Base-by-base conservation (phyloP, 1,140 invertebrate species). In the Cephus cinctus region DNA sequence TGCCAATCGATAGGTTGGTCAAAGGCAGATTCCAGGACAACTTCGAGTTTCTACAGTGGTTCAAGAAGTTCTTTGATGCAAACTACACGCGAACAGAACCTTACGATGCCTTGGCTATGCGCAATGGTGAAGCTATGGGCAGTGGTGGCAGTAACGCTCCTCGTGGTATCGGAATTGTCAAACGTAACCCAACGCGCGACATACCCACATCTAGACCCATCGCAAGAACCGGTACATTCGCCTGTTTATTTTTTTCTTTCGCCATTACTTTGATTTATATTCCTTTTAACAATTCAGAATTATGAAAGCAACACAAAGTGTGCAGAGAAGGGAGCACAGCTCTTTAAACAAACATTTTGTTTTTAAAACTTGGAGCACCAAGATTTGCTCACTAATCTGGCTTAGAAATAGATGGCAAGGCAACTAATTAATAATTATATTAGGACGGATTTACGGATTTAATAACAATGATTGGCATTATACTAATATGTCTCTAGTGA, bases 31-130 rank as follows among this genome's bases (percentile, higher is more conserved):
- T 96, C 78, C 90, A 94, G 85, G 95, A 98, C 82, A 98, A 98
- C 81, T 98, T 98, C 83, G 96, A 98, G 76, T 98, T 98, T 81
- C 86, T 98, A 56, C 96, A 98, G 82, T 98, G 96, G 96, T 98
- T 98, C 82, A 98, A 98, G 83, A 96, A 96, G 76, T 98, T 98
- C 79, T 98, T 97, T 81, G 96, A 98, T 80, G 94, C 94, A 53
- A 98, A 98, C 82, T 97, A 95, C 80, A 86, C 88, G 72, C 93
- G 92, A 67, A 83, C 85, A 57, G 90, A 92, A 53, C 58, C 57
- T 27, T 98, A 98, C 77, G 91, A 97, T 81, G 86, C 96, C 32
- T 73, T 94, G 54, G 83, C 82, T 41, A 88, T 89, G 62, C 81
- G 96, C 59, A 88, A 87, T 59, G 91, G 91, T 54, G 86, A 94